Evolutionary conservation across 1,140 invertebrate genomes (phyloP).

Genomic region (Hirudo medicinalis): DNA sequence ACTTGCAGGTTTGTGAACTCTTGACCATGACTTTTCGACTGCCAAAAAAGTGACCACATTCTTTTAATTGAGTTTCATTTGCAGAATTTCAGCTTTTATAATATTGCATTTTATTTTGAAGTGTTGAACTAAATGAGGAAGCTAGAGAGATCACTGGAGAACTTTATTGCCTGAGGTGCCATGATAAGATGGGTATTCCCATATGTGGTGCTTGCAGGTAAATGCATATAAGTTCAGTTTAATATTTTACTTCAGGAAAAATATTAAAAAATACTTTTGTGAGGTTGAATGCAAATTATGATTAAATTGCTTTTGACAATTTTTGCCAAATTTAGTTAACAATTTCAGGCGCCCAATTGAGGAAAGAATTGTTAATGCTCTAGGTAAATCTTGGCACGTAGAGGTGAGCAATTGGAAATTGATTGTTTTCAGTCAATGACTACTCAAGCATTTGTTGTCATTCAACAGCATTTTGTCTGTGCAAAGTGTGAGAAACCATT

Average conservation of each 20-base stretch:
- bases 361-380: conserved; percentile 38
- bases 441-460: not conserved
- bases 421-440: not conserved
- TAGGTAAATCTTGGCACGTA: conserved; percentile 91
- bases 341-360: conserved; percentile 36
- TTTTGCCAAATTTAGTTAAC: conserved; percentile 14
- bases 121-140: conserved; percentile 55
- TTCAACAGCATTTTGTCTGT: conserved; percentile 83
- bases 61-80: not conserved
- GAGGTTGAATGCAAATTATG: not conserved
- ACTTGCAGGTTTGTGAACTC: conserved; percentile 53
- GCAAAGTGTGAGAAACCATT: conserved; percentile 99
- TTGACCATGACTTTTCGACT: too few species aligned
- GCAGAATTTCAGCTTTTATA: not conserved
- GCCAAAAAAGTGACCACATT: not conserved
- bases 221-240: not conserved
- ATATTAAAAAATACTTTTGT: not conserved
- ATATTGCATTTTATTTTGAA: conserved; percentile 28
- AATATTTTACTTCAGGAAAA: not conserved
- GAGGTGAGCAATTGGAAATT: conserved; percentile 47
- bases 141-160: conserved; percentile 89
- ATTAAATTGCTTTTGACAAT: not conserved
- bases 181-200: conserved; percentile 92
- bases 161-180: conserved; percentile 89
- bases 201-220: conserved; percentile 89